Evolutionary conservation across 2,797 vertebrate genomes (phyloP).

Genomic region (Glossophaga mutica): DNA sequence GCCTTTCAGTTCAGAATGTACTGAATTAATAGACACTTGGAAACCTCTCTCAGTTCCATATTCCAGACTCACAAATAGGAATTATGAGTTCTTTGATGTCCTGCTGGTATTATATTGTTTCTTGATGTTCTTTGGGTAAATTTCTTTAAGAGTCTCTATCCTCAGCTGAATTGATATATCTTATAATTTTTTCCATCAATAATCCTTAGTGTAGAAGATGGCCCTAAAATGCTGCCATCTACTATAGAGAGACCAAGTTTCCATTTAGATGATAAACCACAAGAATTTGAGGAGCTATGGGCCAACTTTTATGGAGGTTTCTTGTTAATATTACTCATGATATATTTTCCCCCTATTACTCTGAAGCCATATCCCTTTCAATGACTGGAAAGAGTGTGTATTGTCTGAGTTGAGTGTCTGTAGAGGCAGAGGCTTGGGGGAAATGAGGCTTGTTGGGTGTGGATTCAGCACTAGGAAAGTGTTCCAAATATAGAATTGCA

Average conservation of each 20-base stretch:
- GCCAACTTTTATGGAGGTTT: slow-evolving; percentile 46
- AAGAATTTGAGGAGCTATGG: slow-evolving; percentile 55
- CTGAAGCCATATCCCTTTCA: slow-evolving; percentile 69
- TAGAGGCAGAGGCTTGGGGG: slow-evolving; percentile 25
- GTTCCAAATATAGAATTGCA: neutral
- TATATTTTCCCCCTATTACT: slow-evolving; percentile 71
- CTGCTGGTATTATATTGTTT: slow-evolving; percentile 68
- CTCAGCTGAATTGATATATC: slow-evolving; percentile 37
- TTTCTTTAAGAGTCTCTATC: slow-evolving; percentile 66
- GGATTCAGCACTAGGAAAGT: slow-evolving; percentile 32
- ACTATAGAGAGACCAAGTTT: slow-evolving; percentile 40
- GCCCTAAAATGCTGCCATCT: slow-evolving; percentile 31
- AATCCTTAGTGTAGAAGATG: slow-evolving; percentile 28
- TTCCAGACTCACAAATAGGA: slow-evolving; percentile 66
- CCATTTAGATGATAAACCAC: slow-evolving; percentile 68
- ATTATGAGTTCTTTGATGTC: slow-evolving; percentile 65
- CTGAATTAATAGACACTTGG: slow-evolving; percentile 59
- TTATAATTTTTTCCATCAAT: slow-evolving; percentile 62
- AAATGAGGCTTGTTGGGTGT: slow-evolving; percentile 42
- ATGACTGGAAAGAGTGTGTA: slow-evolving; percentile 71
- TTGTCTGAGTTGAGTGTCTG: slow-evolving; percentile 64
- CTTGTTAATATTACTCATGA: slow-evolving; percentile 68
- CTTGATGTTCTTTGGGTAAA: slow-evolving; percentile 66
- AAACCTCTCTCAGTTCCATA: slow-evolving; percentile 71
- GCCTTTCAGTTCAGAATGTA: slow-evolving; percentile 58